A percentile compares a stretch with the other conserved stretches of the same genome.
These are phyloP conservation scores for Ctenoplectra terminalis DNA, from an alignment of 1,140 invertebrate genomes.

Conservation along the genomic window DNA sequence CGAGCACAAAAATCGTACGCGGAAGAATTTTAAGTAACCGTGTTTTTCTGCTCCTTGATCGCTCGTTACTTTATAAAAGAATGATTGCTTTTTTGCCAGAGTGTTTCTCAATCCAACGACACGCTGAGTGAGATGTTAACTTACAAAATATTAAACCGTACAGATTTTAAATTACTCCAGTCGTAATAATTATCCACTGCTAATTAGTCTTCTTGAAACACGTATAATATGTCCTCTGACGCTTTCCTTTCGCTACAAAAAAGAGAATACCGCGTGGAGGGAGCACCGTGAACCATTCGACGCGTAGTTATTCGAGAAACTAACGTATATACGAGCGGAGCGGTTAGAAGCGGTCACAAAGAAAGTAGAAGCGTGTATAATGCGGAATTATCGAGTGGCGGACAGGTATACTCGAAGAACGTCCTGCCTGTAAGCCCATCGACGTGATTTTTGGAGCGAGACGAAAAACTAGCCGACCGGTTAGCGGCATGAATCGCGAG, in stretches of 20 bases:
- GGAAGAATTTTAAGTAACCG: not conserved
- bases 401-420: conserved; percentile 12
- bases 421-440: conserved; percentile 13
- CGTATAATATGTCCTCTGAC: not conserved
- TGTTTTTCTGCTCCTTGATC: not conserved
- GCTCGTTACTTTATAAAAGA: not conserved
- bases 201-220: not conserved
- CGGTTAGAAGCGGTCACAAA: conserved; percentile 1
- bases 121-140: conserved; percentile 11
- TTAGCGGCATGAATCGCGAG: conserved; percentile 22
- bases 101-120: not conserved
- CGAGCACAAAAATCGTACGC: not conserved
- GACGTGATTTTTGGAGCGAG: conserved; percentile 55
- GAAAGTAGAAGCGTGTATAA: conserved; percentile 36
- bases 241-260: not conserved
- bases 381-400: conserved; percentile 24
- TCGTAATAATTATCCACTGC: not conserved
- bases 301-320: not conserved
- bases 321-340: not conserved
- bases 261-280: too few relatives aligned
- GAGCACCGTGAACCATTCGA: not conserved
- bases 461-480: conserved; percentile 48
- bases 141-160: not conserved
- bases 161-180: not conserved
- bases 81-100: not conserved